Percentiles rank a stretch among this genome's conserved stretches.
phyloP scores from a whole-genome alignment of 2,888 invertebrate species.

The Leptopilina myrica region DNA sequence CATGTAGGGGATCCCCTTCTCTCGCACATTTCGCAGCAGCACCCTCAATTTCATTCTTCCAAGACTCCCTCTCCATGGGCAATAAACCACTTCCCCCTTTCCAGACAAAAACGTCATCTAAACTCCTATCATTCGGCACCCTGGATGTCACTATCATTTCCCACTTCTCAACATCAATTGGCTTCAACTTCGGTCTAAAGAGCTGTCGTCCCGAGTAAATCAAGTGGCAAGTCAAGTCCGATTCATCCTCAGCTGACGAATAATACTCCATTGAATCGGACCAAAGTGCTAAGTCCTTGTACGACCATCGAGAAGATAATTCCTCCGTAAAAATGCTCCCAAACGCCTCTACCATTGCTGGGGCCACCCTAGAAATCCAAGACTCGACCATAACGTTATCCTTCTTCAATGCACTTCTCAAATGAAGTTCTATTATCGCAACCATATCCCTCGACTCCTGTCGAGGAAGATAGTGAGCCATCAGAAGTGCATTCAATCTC shows the following conservation, averaged over 20 bases:
- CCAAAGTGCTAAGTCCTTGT: conserved; percentile 69
- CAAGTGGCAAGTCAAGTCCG: conserved; percentile 61
- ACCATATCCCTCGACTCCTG: conserved; percentile 64
- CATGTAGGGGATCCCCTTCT: conserved; percentile 70
- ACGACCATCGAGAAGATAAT: conserved; percentile 60
- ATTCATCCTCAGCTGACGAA: conserved; percentile 62
- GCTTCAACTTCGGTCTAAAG: conserved; percentile 60
- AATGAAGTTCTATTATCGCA: conserved; percentile 67
- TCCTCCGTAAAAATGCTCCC: conserved; percentile 55
- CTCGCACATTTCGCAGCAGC: conserved; percentile 67
- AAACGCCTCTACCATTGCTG: conserved; percentile 65
- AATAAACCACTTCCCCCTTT: conserved; percentile 63
- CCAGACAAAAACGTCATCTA: conserved; percentile 67
- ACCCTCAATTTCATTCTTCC: conserved; percentile 69
- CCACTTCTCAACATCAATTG: conserved; percentile 65
- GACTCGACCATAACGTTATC: conserved; percentile 58
- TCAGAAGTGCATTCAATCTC: conserved; percentile 68
- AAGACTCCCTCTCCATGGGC: conserved; percentile 63
- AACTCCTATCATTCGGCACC: conserved; percentile 49
- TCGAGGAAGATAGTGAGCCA: conserved; percentile 68
- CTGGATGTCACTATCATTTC: conserved; percentile 63
- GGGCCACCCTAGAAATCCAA: conserved; percentile 65
- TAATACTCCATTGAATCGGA: conserved; percentile 67
- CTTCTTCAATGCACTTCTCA: conserved; percentile 62
- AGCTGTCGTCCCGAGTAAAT: conserved; percentile 67